Conservation (phyloP, 2,113 vertebrate species). For the Hippocampus zosterae region DNA sequence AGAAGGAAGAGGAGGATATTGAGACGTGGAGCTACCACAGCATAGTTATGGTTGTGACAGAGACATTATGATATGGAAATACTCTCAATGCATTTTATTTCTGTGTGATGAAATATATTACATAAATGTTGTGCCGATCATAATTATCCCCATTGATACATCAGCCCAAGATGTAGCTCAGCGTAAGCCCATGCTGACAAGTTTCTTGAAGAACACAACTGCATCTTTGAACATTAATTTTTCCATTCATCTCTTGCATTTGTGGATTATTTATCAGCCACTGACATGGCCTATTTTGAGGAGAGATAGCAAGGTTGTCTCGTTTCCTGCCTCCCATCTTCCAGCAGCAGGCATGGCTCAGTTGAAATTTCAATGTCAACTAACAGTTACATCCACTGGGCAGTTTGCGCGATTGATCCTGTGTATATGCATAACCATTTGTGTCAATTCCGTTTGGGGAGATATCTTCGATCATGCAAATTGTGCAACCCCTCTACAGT, state of each 20-base stretch:
- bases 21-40: background rate
- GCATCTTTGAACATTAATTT: conserved; percentile 53
- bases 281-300: conserved; percentile 60
- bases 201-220: conserved; percentile 26
- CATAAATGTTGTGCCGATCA: conserved; percentile 10
- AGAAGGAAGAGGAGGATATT: too few species aligned
- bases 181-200: conserved; percentile 31
- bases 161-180: conserved; percentile 16
- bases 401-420: conserved; percentile 29
- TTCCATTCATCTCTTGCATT: conserved; percentile 53
- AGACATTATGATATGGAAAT: background rate
- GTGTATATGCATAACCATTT: conserved; percentile 4
- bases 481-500: background rate
- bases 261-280: conserved; percentile 67
- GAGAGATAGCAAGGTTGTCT: conserved; percentile 32
- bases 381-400: conserved; percentile 23
- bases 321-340: conserved; percentile 29
- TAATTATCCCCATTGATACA: conserved; percentile 5
- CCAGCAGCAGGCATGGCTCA: conserved; percentile 5
- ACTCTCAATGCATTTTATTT: background rate
- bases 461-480: background rate
- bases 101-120: conserved; percentile 10
- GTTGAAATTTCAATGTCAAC: conserved; percentile 37
- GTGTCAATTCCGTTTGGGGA: conserved; percentile 15
- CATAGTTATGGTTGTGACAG: background rate